These are phyloP conservation scores for Vanacampus margaritifer DNA, from an alignment of 2,113 vertebrate genomes.

Conservation along the genomic window DNA sequence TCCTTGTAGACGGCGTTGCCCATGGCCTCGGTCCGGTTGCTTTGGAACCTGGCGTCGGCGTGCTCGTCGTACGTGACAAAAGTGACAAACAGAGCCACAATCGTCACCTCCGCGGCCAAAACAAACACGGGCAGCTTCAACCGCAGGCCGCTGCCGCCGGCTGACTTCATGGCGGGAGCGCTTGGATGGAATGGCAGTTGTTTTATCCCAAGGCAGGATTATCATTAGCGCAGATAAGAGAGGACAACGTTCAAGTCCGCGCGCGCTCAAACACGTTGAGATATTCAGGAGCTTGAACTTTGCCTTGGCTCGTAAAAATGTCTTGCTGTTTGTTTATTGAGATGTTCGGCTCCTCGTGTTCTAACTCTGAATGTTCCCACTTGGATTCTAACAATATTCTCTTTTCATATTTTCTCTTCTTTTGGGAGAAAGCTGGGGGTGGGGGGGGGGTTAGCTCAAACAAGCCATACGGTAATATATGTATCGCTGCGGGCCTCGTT, in stretches of 20 bases:
- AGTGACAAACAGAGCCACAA: conserved; percentile 70
- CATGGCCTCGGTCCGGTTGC: conserved; percentile 49
- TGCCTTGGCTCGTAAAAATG: conserved; percentile 25
- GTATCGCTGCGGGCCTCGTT: too few relatives aligned
- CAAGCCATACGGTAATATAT: too few relatives aligned
- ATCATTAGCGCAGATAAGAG: conserved; percentile 42
- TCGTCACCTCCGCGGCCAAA: conserved; percentile 63
- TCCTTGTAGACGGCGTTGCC: conserved; percentile 66
- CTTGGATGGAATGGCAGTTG: conserved; percentile 15
- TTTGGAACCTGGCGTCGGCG: conserved; percentile 42
- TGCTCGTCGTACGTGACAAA: conserved; percentile 76
- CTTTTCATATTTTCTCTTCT: too few relatives aligned
- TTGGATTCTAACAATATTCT: background rate
- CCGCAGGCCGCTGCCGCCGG: conserved; percentile 29
- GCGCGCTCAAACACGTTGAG: conserved; percentile 9
- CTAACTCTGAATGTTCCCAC: background rate
- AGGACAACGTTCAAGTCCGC: conserved; percentile 5
- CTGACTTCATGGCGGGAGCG: conserved; percentile 52
- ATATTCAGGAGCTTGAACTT: conserved; percentile 44
- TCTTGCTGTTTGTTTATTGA: background rate
- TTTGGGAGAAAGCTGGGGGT: background rate
- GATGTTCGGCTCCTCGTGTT: too few relatives aligned
- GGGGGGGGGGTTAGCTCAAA: too few relatives aligned
- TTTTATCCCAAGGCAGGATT: conserved; percentile 22
- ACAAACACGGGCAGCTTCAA: conserved; percentile 70